Evolutionary conservation across 2,888 invertebrate genomes (phyloP).

Genomic region (Pelosia muscerda): DNA sequence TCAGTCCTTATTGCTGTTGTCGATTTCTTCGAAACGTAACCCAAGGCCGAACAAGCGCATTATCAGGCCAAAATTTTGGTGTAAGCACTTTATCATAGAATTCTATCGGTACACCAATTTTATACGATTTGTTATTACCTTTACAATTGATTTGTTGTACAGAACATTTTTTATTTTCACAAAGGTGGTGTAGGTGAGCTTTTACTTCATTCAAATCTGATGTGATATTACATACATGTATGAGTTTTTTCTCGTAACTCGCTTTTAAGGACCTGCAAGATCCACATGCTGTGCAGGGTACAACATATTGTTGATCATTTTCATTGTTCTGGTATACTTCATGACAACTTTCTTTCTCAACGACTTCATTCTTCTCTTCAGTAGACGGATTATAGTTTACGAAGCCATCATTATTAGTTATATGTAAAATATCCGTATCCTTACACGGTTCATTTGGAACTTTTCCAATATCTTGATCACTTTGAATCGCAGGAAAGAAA

Average conservation of each 20-base stretch:
- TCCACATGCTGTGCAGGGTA: not conserved
- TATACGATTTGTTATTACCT: constrained; percentile 2
- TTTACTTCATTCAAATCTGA: not conserved
- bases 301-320: not conserved
- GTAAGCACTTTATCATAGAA: not conserved
- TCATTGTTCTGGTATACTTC: not conserved
- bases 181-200: not conserved
- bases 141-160: constrained; percentile 6
- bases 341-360: not conserved
- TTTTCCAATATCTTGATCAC: not conserved
- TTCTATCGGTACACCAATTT: constrained; percentile 3
- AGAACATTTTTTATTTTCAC: not conserved
- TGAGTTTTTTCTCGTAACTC: not conserved
- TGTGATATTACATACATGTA: constrained; percentile 1
- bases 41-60: constrained; percentile 9
- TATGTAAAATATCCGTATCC: not conserved
- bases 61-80: not conserved
- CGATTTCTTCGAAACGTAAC: not conserved
- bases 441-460: not conserved
- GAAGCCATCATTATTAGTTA: not conserved
- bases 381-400: not conserved
- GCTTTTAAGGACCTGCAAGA: not conserved
- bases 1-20: not conserved
- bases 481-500: not conserved
- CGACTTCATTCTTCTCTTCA: not conserved